A percentile compares a stretch with the other conserved stretches of the same genome.
phyloP scores from a whole-genome alignment of 2,113 vertebrate species.

The Geothlypis trichas region DNA sequence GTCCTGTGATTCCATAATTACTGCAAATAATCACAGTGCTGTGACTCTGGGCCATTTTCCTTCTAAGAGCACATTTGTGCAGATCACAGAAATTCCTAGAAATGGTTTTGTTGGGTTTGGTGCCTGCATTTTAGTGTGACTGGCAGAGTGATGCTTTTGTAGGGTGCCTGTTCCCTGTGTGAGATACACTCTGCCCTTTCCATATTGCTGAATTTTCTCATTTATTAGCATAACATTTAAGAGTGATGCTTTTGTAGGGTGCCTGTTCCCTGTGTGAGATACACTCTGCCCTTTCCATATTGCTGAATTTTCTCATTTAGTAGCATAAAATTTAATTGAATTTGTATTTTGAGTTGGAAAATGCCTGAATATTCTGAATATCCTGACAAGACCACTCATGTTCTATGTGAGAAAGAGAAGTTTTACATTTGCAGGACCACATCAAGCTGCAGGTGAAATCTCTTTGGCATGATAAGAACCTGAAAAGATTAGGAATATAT shows the following conservation, averaged over 20 bases:
- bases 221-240: background rate
- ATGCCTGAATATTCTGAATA: background rate
- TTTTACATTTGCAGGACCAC: background rate
- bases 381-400: accelerated
- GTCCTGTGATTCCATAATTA: background rate
- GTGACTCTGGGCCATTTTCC: background rate
- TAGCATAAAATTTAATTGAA: background rate
- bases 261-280: background rate
- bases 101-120: background rate
- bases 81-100: background rate
- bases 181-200: background rate
- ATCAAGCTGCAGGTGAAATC: background rate
- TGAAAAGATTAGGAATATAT: background rate
- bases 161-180: background rate
- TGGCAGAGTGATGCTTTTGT: background rate
- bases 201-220: background rate
- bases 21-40: background rate
- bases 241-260: background rate
- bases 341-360: background rate
- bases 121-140: background rate
- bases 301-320: background rate
- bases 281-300: background rate
- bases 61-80: background rate
- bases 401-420: background rate
- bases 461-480: background rate